Base-by-base conservation (phyloP, 2,888 invertebrate species). In the Hypselothyrea guttata region DNA sequence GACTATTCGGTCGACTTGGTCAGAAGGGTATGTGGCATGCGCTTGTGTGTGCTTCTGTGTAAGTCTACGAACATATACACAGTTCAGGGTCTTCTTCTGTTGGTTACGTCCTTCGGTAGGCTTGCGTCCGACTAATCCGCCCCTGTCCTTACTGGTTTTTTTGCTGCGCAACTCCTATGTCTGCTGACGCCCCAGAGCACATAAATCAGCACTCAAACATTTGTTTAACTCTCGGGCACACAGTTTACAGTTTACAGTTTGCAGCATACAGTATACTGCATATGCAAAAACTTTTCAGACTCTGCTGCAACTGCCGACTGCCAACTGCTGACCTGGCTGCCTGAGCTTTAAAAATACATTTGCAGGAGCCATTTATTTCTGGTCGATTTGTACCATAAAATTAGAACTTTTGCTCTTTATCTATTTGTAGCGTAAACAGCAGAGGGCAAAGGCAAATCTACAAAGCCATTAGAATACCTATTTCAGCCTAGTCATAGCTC, bases 181-280 rank as follows among this genome's bases (percentile, higher is more conserved):
- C 41, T 41, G 37, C 35, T 38, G 35, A 55, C 60, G 59, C 41
- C 44, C 65, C 15, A 42, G 60, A 47, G 53, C 55, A 35, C 64
- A 79, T 75, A 75, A 83, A 79, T 76, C 84, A 83, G 37, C 58
- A 53, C 52, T 55, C 54, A 37, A 58, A 47, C 58, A 54, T 54
- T 44, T 53, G 38, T 49, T 58, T 31, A 63, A 54, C 60, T 49
- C 31, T n/a, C n/a, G n/a, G n/a, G 37, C 51, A 51, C 27, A 38
- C 15, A 30, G 13, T n/a, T n/a, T n/a, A n/a, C n/a, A n/a, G 13
- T 5, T 22, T 22, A 22, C 22, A n/a, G n/a, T n/a, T n/a, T n/a
- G n/a, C n/a, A n/a, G n/a, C n/a, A n/a, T n/a, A n/a, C n/a, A n/a
- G n/a, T 9, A 46, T 15, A 42, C 37, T 16, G 16, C 48, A 60